Evolutionary conservation across 2,797 vertebrate genomes (phyloP).

Genomic region (Oreonectes daqikongensis): DNA sequence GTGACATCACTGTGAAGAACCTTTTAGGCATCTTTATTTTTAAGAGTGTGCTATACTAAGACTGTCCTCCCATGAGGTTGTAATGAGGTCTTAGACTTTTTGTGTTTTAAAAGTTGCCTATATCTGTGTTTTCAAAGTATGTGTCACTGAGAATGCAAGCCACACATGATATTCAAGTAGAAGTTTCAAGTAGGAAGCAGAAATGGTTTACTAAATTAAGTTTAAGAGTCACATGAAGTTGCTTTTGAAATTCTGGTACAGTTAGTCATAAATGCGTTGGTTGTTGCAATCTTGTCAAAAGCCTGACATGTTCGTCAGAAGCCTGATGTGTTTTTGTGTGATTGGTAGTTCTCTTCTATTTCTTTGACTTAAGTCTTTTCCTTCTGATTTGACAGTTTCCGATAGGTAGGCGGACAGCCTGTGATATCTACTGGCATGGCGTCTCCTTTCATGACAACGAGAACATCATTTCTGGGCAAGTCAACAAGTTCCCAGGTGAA

Average conservation of each 20-base stretch:
- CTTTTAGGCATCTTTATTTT: no score
- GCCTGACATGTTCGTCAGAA: constrained; percentile 7
- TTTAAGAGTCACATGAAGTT: not conserved
- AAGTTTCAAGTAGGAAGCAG: not conserved
- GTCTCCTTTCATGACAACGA: constrained; percentile 94
- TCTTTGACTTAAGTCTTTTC: constrained; percentile 15
- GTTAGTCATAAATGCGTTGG: constrained; percentile 6
- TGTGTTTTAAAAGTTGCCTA: not conserved
- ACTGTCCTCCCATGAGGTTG: no score
- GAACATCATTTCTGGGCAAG: constrained; percentile 89
- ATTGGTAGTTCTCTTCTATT: not conserved
- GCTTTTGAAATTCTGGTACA: not conserved
- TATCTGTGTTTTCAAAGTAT: no score
- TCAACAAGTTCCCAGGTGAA: constrained; percentile 99
- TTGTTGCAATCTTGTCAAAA: constrained; percentile 9
- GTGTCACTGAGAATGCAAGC: not conserved
- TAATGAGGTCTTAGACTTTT: no score
- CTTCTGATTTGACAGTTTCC: constrained; percentile 79
- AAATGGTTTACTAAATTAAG: not conserved
- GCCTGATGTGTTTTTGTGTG: constrained; percentile 8
- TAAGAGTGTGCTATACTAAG: no score
- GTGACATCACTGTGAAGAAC: no score
- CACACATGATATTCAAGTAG: not conserved
- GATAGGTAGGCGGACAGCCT: constrained; percentile 86
- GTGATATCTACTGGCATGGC: constrained; percentile 98